Conservation (phyloP, 2,888 invertebrate species). For the Fragum sueziense region DNA sequence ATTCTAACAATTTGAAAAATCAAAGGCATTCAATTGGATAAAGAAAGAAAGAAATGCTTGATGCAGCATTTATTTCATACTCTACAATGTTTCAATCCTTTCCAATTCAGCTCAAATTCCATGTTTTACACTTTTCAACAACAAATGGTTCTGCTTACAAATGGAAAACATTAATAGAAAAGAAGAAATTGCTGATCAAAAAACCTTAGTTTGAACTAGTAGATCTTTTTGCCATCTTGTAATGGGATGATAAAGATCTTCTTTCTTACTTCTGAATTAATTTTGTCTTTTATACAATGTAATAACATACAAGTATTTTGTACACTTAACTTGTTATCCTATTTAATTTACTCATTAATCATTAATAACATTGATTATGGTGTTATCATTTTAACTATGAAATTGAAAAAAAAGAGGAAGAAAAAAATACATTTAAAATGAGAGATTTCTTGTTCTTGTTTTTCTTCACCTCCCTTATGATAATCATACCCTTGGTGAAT, state of each 20-base stretch:
- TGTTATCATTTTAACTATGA: neutral
- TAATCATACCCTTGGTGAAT: too few species aligned
- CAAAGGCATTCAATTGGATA: too few species aligned
- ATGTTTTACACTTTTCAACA: too few species aligned
- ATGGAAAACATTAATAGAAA: too few species aligned
- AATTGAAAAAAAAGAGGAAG: neutral
- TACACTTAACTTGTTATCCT: neutral
- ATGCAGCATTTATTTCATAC: too few species aligned
- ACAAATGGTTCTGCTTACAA: too few species aligned
- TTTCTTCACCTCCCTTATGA: neutral
- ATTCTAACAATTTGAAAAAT: too few species aligned
- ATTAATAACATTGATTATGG: conserved; percentile 1
- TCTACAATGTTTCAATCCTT: too few species aligned
- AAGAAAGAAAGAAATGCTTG: too few species aligned
- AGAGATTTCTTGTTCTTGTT: neutral
- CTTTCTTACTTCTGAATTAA: neutral
- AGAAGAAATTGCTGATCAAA: too few species aligned
- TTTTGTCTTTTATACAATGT: neutral
- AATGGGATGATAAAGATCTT: neutral
- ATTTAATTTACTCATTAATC: neutral
- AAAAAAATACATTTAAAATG: neutral
- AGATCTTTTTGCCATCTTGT: neutral
- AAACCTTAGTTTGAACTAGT: neutral
- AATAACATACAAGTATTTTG: neutral
- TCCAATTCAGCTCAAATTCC: too few species aligned